Conservation (phyloP, 2,797 vertebrate genomes). For the Cossypha heuglini region DNA sequence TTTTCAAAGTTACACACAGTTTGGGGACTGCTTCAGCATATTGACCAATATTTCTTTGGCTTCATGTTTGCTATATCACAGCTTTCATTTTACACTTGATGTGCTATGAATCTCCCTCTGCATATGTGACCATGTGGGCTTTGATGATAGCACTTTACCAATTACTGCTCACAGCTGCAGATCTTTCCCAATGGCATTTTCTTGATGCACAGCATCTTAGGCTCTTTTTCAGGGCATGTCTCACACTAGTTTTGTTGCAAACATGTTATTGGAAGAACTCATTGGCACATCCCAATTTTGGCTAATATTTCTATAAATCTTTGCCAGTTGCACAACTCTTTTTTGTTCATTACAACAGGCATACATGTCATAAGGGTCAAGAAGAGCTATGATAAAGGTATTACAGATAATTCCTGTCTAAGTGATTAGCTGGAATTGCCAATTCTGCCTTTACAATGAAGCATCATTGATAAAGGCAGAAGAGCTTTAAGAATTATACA, state of each 20-base stretch:
- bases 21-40: neutral
- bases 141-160: constrained; percentile 61
- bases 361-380: neutral
- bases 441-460: neutral
- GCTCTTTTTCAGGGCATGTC: constrained; percentile 5
- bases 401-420: neutral
- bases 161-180: constrained; percentile 66
- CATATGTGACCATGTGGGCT: constrained; percentile 48
- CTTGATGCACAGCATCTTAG: neutral
- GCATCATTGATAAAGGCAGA: neutral
- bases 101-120: constrained; percentile 29
- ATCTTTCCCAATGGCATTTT: constrained; percentile 47
- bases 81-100: constrained; percentile 57
- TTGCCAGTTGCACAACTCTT: neutral
- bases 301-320: neutral
- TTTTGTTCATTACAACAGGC: neutral
- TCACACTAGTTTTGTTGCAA: neutral
- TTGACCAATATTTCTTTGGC: constrained; percentile 31
- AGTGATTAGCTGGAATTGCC: neutral
- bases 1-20: constrained; percentile 1
- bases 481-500: neutral
- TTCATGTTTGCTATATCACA: constrained; percentile 1
- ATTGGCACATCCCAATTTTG: neutral
- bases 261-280: neutral
- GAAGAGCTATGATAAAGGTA: neutral